phyloP scores from a whole-genome alignment of 92 coral and sea anemone genomes.

The Palythoa grandis region DNA sequence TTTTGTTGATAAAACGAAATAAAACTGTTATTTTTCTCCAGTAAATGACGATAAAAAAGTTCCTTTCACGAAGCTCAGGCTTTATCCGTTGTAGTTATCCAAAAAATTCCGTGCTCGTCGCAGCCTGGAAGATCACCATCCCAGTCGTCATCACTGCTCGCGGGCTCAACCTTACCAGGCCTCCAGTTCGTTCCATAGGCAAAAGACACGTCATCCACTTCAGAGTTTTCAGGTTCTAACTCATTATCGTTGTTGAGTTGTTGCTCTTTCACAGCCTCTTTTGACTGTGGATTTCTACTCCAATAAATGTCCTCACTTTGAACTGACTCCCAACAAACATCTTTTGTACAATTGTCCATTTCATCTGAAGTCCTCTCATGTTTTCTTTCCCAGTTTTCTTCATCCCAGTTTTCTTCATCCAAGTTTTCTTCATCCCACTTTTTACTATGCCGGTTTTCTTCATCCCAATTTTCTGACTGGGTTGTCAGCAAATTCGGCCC shows the following conservation, averaged over 20 bases:
- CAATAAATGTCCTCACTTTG: slow-evolving; percentile 13
- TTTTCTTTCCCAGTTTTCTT: slow-evolving; percentile 11
- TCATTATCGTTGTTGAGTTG: background rate
- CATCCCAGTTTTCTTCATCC: slow-evolving; percentile 57
- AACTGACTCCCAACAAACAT: slow-evolving; percentile 26
- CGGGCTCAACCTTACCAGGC: slow-evolving; percentile 10
- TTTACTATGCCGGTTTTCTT: background rate
- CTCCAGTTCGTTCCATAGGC: background rate
- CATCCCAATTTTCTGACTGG: slow-evolving; percentile 1
- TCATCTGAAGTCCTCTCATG: slow-evolving; percentile 1
- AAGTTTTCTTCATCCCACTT: background rate
- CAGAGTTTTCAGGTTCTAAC: background rate
- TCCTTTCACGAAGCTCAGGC: background rate
- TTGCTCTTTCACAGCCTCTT: background rate
- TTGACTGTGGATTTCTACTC: background rate
- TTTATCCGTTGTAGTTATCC: slow-evolving; percentile 12
- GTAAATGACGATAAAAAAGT: no score
- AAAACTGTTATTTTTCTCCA: no score
- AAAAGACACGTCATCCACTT: background rate
- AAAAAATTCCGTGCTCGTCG: slow-evolving; percentile 20
- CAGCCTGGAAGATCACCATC: slow-evolving; percentile 1
- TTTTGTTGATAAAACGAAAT: no score
- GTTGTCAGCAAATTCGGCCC: background rate
- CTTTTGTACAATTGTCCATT: background rate
- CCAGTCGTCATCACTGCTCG: slow-evolving; percentile 36